Evolutionary conservation across 1,140 invertebrate species (phyloP), one percentile per base, ranked within the genome.

Genomic region (Pristionchus pacificus): DNA sequence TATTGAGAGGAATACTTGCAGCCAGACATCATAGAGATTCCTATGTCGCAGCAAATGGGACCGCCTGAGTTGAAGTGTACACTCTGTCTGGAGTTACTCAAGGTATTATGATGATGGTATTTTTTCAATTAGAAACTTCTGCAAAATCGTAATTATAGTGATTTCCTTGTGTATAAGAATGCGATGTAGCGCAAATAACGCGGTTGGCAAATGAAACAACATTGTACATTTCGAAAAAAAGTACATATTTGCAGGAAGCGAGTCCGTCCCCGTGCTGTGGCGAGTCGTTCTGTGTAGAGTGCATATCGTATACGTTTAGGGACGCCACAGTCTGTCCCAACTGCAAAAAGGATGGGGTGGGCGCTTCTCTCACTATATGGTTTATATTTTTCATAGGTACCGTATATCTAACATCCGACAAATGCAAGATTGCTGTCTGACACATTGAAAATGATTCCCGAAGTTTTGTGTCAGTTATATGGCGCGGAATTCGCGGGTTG

Each of bases 201-300:
- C n/a, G n/a, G n/a, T n/a, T n/a, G n/a, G n/a, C n/a, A 10, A 19
- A 49, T 49, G 6, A 6, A 49, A 49, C 6, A 6, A 49, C 38
- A 10, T 10, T 19, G 19, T 6, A 10, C n/a, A n/a, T n/a, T n/a
- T n/a, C n/a, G n/a, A n/a, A n/a, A n/a, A n/a, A n/a, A n/a, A n/a
- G n/a, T n/a, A 49, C 19, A 6, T 19, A 49, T 10, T 87, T 97
- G 65, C 90, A 90, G 0, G 95, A 98, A 87, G 94, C 95, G 66
- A 93, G 97, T 19, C 91, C 97, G 88, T 94, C 95, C 84, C 92
- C 93, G 1, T 98, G 95, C 83, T 98, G 95, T 85, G 94, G 93
- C n/a, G 93, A 93, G 84, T 95, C 93, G 29, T 97, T 95, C 86
- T 98, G 95, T 87, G 95, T 97, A 87, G 94, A 97, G 86, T 98